Conservation (phyloP, 1,140 invertebrate genomes). For the Dendrolimus punctatus region DNA sequence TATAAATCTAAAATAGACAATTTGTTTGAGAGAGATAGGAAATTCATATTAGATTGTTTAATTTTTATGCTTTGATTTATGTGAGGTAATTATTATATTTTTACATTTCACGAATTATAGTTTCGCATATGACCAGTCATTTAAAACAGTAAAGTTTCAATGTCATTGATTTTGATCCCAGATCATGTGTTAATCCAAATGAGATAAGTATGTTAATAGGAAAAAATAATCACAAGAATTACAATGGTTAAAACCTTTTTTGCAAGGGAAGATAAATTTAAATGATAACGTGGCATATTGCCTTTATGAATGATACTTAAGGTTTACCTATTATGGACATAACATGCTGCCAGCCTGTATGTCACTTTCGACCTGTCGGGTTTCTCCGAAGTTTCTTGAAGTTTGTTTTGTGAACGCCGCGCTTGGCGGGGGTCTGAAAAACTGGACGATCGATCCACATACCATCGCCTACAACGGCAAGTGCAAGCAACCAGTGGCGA, state of each 20-base stretch:
- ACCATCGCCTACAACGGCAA: slow-evolving; percentile 68
- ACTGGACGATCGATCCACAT: slow-evolving; percentile 67
- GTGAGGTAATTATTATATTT: too few relatives aligned
- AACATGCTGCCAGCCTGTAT: slow-evolving; percentile 62
- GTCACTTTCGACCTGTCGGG: slow-evolving; percentile 60
- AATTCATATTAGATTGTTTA: too few relatives aligned
- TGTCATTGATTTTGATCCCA: background rate
- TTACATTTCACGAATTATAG: background rate
- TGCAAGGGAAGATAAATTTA: slow-evolving; percentile 23
- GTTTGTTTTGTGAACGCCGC: slow-evolving; percentile 59
- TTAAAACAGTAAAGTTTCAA: background rate
- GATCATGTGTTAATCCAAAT: background rate
- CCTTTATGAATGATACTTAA: slow-evolving; percentile 71
- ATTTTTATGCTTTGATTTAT: too few relatives aligned
- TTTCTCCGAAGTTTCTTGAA: slow-evolving; percentile 50
- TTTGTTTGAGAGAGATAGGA: too few relatives aligned
- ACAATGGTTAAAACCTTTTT: slow-evolving; percentile 16
- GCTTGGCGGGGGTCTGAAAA: slow-evolving; percentile 66
- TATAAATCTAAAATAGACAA: background rate
- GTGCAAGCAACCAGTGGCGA: slow-evolving; percentile 58
- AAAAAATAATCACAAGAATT: slow-evolving; percentile 41
- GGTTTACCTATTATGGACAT: slow-evolving; percentile 64
- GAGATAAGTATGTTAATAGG: slow-evolving; percentile 9
- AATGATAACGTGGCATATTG: slow-evolving; percentile 43
- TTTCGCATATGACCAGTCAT: slow-evolving; percentile 12